Conservation (phyloP, 2,888 invertebrate species). For the Conomelus anceps region DNA sequence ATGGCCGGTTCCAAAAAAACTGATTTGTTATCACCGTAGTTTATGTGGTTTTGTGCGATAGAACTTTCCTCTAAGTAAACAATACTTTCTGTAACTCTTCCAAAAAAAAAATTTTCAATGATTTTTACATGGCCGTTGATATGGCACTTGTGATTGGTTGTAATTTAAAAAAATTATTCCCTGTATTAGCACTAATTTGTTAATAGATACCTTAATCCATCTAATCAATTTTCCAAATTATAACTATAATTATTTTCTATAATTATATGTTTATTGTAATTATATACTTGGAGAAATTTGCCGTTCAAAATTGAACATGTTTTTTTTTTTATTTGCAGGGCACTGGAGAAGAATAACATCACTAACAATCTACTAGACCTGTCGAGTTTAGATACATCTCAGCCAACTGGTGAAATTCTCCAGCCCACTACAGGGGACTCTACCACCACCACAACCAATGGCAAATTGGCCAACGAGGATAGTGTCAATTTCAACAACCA, state of each 20-base stretch:
- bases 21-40: no score
- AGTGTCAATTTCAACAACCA: constrained; percentile 24
- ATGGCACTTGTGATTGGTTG: no score
- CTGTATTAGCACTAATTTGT: no score
- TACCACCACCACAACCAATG: constrained; percentile 19
- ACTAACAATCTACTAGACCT: constrained; percentile 48
- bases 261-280: no score
- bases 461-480: constrained; percentile 24
- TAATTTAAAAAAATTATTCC: no score
- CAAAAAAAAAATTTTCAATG: no score
- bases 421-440: neutral
- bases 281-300: no score
- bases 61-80: no score
- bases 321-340: constrained; percentile 41
- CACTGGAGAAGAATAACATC: constrained; percentile 44
- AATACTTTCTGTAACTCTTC: no score
- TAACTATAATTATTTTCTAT: neutral
- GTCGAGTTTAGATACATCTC: constrained; percentile 34
- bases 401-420: constrained; percentile 22
- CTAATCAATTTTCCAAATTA: neutral
- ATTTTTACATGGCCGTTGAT: no score
- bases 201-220: neutral
- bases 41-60: no score
- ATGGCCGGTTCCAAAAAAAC: no score
- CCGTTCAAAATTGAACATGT: neutral